These are phyloP conservation scores for Stichopus horrens DNA, from an alignment of 53 echinoderm and acorn worm genomes.

Conservation along the genomic window DNA sequence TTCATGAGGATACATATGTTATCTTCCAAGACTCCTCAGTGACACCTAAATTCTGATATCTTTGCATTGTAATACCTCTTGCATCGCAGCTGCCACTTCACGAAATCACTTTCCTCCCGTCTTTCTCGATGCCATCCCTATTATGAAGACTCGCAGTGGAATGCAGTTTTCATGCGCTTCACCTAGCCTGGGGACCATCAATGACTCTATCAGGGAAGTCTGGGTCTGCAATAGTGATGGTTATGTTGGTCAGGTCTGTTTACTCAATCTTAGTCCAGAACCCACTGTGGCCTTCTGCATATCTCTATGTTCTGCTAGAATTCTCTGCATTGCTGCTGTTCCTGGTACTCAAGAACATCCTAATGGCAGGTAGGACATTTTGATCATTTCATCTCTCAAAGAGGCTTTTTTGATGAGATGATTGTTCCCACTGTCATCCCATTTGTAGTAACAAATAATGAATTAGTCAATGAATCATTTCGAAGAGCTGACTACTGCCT, in stretches of 20 bases:
- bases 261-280: constrained; percentile 87
- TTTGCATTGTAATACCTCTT: neutral
- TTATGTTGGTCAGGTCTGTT: constrained; percentile 95
- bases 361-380: constrained; percentile 56
- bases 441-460: no score
- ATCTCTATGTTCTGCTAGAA: constrained; percentile 90
- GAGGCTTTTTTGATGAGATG: neutral
- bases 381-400: neutral
- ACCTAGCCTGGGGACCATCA: constrained; percentile 82
- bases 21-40: no score
- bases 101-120: constrained; percentile 93
- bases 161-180: constrained; percentile 99
- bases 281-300: constrained; percentile 93
- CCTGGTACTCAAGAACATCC: constrained; percentile 71
- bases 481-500: no score
- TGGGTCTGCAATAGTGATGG: constrained; percentile 99
- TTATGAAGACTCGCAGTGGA: constrained; percentile 93
- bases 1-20: no score
- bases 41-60: no score
- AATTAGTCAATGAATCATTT: no score
- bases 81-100: constrained; percentile 78
- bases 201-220: constrained; percentile 86
- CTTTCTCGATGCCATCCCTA: constrained; percentile 78
- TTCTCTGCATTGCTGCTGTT: constrained; percentile 93
- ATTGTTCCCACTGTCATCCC: no score